A percentile compares a stretch with the other conserved stretches of the same genome.
Conservation (phyloP, 2,113 vertebrate species). For the Hiodon tergisus region DNA sequence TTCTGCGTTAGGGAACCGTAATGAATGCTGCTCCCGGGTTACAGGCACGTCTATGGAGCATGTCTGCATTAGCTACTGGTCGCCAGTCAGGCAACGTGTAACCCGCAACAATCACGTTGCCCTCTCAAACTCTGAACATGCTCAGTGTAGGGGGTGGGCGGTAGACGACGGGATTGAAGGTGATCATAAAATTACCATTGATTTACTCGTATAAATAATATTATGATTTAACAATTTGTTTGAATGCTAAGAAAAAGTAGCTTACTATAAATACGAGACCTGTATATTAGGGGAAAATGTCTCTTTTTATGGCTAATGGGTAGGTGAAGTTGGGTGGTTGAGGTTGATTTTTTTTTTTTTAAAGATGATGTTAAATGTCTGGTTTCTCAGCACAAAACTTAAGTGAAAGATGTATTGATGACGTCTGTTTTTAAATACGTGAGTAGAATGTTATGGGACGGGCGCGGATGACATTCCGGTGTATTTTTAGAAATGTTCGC, state of each 20-base stretch:
- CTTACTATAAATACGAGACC: conserved; percentile 75
- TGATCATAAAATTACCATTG: conserved; percentile 53
- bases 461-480: conserved; percentile 57
- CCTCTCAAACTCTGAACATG: conserved; percentile 68
- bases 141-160: conserved; percentile 43
- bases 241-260: conserved; percentile 73
- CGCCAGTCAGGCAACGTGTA: not conserved
- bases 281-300: conserved; percentile 70
- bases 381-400: conserved; percentile 71
- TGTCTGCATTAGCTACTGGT: not conserved
- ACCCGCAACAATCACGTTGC: conserved; percentile 40
- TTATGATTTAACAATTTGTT: conserved; percentile 68
- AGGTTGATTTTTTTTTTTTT: conserved; percentile 47
- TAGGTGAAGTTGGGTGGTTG: conserved; percentile 34
- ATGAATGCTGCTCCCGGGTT: conserved; percentile 34
- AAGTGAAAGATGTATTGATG: conserved; percentile 47
- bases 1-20: conserved; percentile 28
- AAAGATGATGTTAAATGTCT: conserved; percentile 59
- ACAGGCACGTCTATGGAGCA: conserved; percentile 30
- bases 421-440: conserved; percentile 43
- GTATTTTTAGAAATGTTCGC: conserved; percentile 51
- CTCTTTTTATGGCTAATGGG: conserved; percentile 59
- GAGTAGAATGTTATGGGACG: conserved; percentile 41
- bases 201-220: conserved; percentile 66
- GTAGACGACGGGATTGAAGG: conserved; percentile 49